Evolutionary conservation across 2,113 vertebrate genomes (phyloP), one percentile per base, ranked within the genome.

Genomic region (Murina feae): DNA sequence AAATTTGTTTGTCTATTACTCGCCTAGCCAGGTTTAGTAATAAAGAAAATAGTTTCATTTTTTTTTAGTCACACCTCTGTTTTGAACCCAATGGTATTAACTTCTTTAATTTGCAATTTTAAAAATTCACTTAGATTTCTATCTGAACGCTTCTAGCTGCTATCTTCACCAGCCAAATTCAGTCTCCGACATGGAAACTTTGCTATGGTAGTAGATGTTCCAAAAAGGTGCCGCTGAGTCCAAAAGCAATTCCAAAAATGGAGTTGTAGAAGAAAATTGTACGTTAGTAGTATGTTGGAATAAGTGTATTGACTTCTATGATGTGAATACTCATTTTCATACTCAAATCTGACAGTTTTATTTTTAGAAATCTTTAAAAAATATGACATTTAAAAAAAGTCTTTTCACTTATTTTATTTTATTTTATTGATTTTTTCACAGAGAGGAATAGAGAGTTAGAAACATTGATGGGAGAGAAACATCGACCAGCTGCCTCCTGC

Each of bases 61-160:
- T 63, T 63, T 86, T 92, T 95, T 76, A 89, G 51, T 63, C 44
- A 86, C 10, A 63, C 21, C 32, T 92, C 74, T 82, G 18, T 91
- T 95, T 90, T 87, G 25, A 91, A 74, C n/a, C 49, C 89, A 76
- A 49, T 85, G n/a, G 0, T 89, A 66, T n/a, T 88, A 53, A 80
- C 18, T 76, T 72, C 9, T 83, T 89, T 49, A 65, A 86, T 71
- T 76, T 89, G 35, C 17, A 83, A 30, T 65, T 66, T 16, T 49
- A 49, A 95, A 66, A 69, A 91, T 21, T 94, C 69, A 53, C 4
- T 71, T 66, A 76, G 37, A 51, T 82, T 76, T 80, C 20, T 6
- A 39, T 89, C 25, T 90, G 35, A 76, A 47, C 47, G 76, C 17
- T 17, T 75, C 79, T 89, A 80, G 53, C 63, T 90, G 9, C 35